These are phyloP conservation scores for Coregonus suidteri DNA, from an alignment of 2,797 vertebrate genomes.

Conservation along the genomic window DNA sequence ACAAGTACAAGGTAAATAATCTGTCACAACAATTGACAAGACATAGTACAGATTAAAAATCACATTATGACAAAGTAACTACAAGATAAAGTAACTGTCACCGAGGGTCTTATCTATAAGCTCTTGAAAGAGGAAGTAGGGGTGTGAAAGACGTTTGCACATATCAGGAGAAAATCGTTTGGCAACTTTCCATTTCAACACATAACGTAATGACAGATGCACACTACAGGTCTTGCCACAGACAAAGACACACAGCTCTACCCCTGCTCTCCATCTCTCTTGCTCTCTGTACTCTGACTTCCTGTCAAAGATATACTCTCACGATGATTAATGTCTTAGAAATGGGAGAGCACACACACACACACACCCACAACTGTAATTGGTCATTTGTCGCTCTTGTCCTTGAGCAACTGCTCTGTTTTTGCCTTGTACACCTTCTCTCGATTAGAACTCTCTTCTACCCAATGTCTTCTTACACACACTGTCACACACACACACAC, in stretches of 20 bases:
- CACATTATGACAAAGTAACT: too few species aligned
- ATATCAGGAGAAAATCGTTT: not conserved
- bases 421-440: too few species aligned
- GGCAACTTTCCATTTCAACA: slow-evolving; percentile 20
- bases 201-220: slow-evolving; percentile 24
- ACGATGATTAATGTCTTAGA: slow-evolving; percentile 43
- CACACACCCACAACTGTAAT: not conserved
- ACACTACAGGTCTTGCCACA: slow-evolving; percentile 3
- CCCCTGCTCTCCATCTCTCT: not conserved
- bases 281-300: too few species aligned
- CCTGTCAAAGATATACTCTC: slow-evolving; percentile 51
- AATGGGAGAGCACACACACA: slow-evolving; percentile 23
- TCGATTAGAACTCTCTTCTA: too few species aligned
- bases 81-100: too few species aligned
- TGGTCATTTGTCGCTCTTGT: too few species aligned
- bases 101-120: not conserved
- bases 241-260: slow-evolving; percentile 7
- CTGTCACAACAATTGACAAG: too few species aligned
- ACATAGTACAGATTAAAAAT: too few species aligned
- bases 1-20: too few species aligned
- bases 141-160: not conserved
- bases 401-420: too few species aligned
- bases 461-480: too few species aligned
- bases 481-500: too few species aligned
- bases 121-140: not conserved